Base-by-base conservation (phyloP, 2,113 vertebrate species). In the Colistium nudipinnis region DNA sequence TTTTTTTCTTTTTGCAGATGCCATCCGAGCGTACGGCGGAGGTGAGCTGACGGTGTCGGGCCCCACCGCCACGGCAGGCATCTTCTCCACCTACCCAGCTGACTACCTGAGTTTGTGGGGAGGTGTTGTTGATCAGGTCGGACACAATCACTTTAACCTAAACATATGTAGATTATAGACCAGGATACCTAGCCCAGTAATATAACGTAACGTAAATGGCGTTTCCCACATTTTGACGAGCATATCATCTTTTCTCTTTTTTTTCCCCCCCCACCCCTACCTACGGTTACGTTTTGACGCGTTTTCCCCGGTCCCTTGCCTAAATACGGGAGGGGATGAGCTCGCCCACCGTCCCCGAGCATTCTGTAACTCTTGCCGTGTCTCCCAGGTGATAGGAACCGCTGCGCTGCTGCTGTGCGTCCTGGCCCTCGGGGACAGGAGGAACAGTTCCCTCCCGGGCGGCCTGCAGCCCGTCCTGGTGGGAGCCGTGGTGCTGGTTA, bases 11-110 rank as follows among this genome's bases (percentile, higher is more conserved):
- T 3, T 0, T 78, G 62, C 90, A 94, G n/a, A 92, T 69, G 81
- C 93, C 79, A 94, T 95, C 81, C 48, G 28, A n/a, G 4, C 49
- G 13, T 94, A 89, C 71, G 51, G 88, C 24, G 90, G 90, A 0
- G 93, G 93, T 12, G 70, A 87, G 16, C 91, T 95, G 2, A 67
- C 85, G 0, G 85, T 91, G 44, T 85, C 62, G 0, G 94, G 95
- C 1, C 89, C 92, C 17, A 81, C 22, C 0, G 94, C 91, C 67
- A 95, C 94, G 0, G 94, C 93, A 0, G 93, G 93, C 2, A 94
- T 95, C 56, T 96, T 96, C 0, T 84, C 88, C 77, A 94, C 94
- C 13, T 95, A 94, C 62, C 94, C 95, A 0, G 87, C 92, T 0
- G 89, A 90, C 28, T 89, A 93, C 6, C 86, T 96, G 16, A 94